phyloP scores from a whole-genome alignment of 2,113 vertebrate genomes.

The Neolamprologus falcicula region DNA sequence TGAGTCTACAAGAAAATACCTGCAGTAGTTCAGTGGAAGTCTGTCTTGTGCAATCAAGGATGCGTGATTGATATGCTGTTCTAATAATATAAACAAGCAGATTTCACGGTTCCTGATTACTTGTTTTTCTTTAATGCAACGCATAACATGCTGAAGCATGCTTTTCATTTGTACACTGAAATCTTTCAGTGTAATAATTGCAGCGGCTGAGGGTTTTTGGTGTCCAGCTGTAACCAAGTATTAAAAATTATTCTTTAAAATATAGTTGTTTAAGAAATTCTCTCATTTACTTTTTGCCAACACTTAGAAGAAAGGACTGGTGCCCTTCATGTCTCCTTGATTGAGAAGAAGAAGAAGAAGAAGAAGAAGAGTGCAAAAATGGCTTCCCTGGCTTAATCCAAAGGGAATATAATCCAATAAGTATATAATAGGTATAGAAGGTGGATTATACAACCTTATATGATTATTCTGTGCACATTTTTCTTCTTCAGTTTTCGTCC shows the following conservation, averaged over 20 bases:
- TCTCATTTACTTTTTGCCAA: background rate
- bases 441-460: background rate
- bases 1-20: background rate
- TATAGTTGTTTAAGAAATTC: background rate
- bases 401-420: background rate
- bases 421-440: background rate
- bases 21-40: background rate
- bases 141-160: background rate
- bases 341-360: background rate
- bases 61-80: background rate
- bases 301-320: background rate
- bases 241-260: background rate
- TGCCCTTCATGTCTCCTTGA: background rate
- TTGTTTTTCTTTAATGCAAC: background rate
- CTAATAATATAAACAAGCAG: background rate
- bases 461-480: background rate
- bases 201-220: background rate
- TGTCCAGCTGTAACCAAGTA: background rate
- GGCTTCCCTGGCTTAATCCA: background rate
- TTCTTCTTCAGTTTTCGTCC: background rate
- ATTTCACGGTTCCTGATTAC: background rate
- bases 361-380: background rate
- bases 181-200: background rate
- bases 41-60: background rate
- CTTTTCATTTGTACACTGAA: background rate